These are phyloP conservation scores for Mormyrus hasselquistii DNA, from an alignment of 2,797 vertebrate species.

Conservation along the genomic window DNA sequence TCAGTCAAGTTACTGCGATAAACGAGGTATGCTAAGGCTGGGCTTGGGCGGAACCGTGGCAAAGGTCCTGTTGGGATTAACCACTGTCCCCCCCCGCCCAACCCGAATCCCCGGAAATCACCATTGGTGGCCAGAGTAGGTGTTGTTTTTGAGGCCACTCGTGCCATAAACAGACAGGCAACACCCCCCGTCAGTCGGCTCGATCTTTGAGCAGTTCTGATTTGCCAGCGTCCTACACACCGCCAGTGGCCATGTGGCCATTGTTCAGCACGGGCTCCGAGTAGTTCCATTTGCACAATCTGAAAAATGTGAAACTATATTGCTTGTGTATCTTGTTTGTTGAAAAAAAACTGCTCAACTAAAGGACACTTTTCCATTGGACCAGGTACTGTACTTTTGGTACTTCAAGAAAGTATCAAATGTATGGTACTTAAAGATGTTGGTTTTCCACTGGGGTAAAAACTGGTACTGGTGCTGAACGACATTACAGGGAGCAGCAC, in stretches of 20 bases:
- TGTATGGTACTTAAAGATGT: too few species aligned
- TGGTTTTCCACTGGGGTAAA: too few species aligned
- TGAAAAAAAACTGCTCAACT: too few species aligned
- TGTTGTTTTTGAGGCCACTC: not conserved
- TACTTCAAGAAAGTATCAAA: too few species aligned
- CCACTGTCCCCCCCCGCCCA: too few species aligned
- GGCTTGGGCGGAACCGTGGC: not conserved
- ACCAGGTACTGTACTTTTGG: too few species aligned
- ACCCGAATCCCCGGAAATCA: not conserved
- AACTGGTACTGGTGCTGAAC: not conserved
- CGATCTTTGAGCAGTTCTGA: not conserved
- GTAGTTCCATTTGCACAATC: not conserved
- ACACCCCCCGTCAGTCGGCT: not conserved
- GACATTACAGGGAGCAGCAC: not conserved
- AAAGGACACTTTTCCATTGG: too few species aligned
- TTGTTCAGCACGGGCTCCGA: not conserved
- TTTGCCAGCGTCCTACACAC: not conserved
- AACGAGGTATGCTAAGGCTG: not conserved
- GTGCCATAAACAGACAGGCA: too few species aligned
- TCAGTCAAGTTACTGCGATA: not conserved
- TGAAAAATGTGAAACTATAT: not conserved
- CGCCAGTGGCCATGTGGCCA: not conserved
- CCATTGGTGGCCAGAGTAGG: not conserved
- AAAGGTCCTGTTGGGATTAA: not conserved
- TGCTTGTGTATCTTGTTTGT: not conserved